phyloP scores from a whole-genome alignment of 2,888 invertebrate genomes.

The Crematogaster levior region DNA sequence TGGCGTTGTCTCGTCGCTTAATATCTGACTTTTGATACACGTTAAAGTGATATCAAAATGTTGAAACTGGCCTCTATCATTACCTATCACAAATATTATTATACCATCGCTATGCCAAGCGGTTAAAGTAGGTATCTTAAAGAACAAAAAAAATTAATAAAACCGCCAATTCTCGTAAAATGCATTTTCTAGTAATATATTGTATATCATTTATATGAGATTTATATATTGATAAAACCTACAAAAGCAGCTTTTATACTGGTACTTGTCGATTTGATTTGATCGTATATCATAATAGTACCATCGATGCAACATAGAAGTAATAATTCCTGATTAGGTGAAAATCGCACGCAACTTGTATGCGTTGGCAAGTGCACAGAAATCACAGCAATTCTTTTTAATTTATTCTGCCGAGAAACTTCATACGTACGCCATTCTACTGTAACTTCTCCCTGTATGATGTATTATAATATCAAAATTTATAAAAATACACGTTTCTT shows the following conservation, averaged over 20 bases:
- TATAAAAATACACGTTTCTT: constrained; percentile 65
- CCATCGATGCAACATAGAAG: constrained; percentile 95
- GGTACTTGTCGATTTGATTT: constrained; percentile 91
- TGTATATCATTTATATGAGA: not conserved
- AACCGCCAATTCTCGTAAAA: constrained; percentile 18
- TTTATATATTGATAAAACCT: constrained; percentile 82
- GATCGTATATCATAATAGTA: constrained; percentile 92
- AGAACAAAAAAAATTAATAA: constrained; percentile 42
- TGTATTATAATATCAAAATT: constrained; percentile 47
- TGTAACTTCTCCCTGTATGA: constrained; percentile 90
- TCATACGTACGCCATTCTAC: constrained; percentile 90
- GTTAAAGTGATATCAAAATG: constrained; percentile 91
- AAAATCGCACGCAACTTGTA: constrained; percentile 89
- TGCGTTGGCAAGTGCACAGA: constrained; percentile 91
- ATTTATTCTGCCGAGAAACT: constrained; percentile 87
- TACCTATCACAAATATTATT: constrained; percentile 89
- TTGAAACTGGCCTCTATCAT: constrained; percentile 91
- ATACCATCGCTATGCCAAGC: constrained; percentile 92
- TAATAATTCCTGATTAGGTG: constrained; percentile 91
- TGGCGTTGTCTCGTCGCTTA: constrained; percentile 89
- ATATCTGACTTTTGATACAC: constrained; percentile 89
- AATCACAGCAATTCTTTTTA: constrained; percentile 89
- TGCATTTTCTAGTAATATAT: constrained; percentile 17
- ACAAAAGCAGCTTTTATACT: constrained; percentile 93
- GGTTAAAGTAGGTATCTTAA: constrained; percentile 89